Evolutionary conservation across 2,888 invertebrate species (phyloP).

Genomic region (Acleris literana): DNA sequence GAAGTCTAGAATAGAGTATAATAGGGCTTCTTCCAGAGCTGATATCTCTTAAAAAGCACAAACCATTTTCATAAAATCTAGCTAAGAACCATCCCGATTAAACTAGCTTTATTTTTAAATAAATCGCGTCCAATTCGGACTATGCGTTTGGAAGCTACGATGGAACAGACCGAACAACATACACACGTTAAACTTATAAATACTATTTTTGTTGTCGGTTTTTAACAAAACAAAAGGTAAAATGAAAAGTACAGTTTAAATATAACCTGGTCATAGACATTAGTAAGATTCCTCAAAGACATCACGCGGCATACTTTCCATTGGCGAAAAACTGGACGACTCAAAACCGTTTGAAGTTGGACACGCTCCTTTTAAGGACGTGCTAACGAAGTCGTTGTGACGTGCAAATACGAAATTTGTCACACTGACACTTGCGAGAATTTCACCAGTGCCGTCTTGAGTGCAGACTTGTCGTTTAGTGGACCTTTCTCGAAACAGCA

Average conservation of each 20-base stretch:
- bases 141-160: no score
- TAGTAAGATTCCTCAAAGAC: conserved; percentile 19
- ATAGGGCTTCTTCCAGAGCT: no score
- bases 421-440: conserved; percentile 8
- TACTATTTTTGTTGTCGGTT: neutral
- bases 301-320: conserved; percentile 12
- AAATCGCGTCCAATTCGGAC: no score
- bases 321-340: conserved; percentile 22
- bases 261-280: neutral
- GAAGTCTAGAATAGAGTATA: no score
- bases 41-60: no score
- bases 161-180: no score
- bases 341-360: conserved; percentile 20
- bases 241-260: neutral
- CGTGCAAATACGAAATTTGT: conserved; percentile 19
- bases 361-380: conserved; percentile 26
- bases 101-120: no score
- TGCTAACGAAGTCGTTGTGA: conserved; percentile 11
- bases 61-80: no score
- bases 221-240: neutral
- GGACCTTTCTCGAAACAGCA: no score
- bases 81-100: no score
- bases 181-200: neutral
- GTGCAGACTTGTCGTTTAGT: no score
- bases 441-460: neutral